Conservation (phyloP, 92 coral and sea anemone species). For the Bergia puertoricense region DNA sequence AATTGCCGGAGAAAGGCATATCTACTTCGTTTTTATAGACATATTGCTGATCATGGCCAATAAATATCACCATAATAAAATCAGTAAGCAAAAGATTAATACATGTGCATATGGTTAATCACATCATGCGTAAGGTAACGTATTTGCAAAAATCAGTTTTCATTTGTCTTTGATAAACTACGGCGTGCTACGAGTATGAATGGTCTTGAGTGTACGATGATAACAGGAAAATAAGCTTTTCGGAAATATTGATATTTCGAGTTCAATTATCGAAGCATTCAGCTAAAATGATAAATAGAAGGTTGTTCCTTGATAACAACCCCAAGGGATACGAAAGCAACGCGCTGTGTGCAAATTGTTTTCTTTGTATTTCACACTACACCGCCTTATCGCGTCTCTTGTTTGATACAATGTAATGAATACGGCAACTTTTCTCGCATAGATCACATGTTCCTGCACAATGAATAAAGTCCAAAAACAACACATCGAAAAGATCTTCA, state of each 20-base stretch:
- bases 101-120: not conserved
- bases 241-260: not conserved
- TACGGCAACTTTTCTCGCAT: not conserved
- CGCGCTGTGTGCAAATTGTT: not conserved
- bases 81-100: not conserved
- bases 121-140: not conserved
- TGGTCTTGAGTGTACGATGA: not conserved
- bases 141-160: not conserved
- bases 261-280: not conserved
- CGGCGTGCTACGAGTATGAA: not conserved
- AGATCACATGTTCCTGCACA: not conserved
- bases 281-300: not conserved
- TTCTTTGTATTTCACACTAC: not conserved
- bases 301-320: not conserved
- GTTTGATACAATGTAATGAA: conserved; percentile 1
- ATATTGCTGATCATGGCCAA: not conserved
- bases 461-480: not conserved
- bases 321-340: not conserved
- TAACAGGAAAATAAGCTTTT: not conserved
- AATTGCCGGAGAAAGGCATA: not conserved
- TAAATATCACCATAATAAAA: not conserved
- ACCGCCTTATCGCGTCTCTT: not conserved
- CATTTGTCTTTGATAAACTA: not conserved
- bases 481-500: not conserved
- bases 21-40: not conserved